phyloP scores from a whole-genome alignment of 2,888 invertebrate genomes.

The Drosophila austrosaltans region DNA sequence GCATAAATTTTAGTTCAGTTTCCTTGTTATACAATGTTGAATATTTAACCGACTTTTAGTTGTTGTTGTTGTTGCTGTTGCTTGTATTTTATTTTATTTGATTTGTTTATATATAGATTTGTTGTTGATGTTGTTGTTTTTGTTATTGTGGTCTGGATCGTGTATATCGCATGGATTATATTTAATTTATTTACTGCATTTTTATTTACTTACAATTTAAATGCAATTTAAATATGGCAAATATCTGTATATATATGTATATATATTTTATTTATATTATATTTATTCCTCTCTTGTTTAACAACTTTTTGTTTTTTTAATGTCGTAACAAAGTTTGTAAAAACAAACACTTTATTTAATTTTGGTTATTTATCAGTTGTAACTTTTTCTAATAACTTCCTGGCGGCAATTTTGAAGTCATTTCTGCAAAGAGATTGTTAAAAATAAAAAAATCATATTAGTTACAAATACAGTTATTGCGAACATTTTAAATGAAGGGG shows the following conservation, averaged over 20 bases:
- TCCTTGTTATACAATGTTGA: constrained; percentile 36
- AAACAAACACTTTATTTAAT: constrained; percentile 45
- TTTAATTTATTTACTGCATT: constrained; percentile 58
- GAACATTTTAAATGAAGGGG: too few relatives aligned
- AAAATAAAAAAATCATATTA: background rate
- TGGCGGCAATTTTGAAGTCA: constrained; percentile 33
- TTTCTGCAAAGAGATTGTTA: constrained; percentile 56
- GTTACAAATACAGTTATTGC: background rate
- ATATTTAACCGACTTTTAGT: constrained; percentile 20
- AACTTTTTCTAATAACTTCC: constrained; percentile 40
- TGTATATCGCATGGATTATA: constrained; percentile 45
- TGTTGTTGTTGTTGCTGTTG: constrained; percentile 28
- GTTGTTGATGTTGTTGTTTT: constrained; percentile 36
- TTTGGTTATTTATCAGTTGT: constrained; percentile 23
- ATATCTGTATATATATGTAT: constrained; percentile 31
- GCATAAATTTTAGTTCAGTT: constrained; percentile 63
- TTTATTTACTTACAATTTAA: constrained; percentile 59
- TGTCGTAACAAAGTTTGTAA: constrained; percentile 56
- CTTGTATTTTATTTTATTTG: constrained; percentile 6
- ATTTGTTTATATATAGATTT: constrained; percentile 6
- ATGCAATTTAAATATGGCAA: constrained; percentile 56
- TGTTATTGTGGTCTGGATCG: constrained; percentile 32
- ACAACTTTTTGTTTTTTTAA: constrained; percentile 43
- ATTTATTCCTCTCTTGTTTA: constrained; percentile 38
- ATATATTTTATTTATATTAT: constrained; percentile 32